Conservation (phyloP, 1,140 invertebrate species). For the Ooceraea biroi region DNA sequence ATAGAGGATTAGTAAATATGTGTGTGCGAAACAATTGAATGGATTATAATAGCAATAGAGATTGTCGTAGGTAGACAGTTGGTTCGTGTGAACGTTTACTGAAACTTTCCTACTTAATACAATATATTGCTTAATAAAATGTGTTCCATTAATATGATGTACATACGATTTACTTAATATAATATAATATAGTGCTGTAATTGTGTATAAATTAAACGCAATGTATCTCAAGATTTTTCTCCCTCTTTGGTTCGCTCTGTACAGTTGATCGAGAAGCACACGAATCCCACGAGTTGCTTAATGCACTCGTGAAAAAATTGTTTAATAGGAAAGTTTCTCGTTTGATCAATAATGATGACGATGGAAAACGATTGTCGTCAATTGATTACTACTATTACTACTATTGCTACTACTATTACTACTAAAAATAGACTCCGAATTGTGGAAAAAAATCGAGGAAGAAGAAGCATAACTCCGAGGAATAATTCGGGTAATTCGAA, state of each 20-base stretch:
- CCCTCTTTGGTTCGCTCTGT: not conserved
- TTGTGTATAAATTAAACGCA: too few relatives aligned
- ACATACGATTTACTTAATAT: too few relatives aligned
- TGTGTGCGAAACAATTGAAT: conserved; percentile 12
- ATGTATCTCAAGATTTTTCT: not conserved
- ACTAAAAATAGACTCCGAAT: conserved; percentile 10
- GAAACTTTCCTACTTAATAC: not conserved
- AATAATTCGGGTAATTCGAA: not conserved
- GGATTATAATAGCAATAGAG: conserved; percentile 21
- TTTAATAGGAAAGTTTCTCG: too few relatives aligned
- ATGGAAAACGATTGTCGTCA: not conserved
- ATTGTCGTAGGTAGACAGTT: not conserved
- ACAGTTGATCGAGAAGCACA: conserved; percentile 1
- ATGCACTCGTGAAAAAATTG: too few relatives aligned
- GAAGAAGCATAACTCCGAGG: conserved; percentile 12
- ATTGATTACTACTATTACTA: not conserved
- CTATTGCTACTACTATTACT: too few relatives aligned
- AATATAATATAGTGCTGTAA: not conserved
- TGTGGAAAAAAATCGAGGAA: conserved; percentile 22
- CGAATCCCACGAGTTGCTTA: not conserved
- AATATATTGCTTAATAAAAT: not conserved
- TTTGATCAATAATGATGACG: not conserved
- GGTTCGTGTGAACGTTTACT: not conserved
- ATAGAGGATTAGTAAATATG: conserved; percentile 26
- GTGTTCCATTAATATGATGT: too few relatives aligned